phyloP scores from a whole-genome alignment of 2,797 vertebrate species.

The Triplophysa bombifrons region DNA sequence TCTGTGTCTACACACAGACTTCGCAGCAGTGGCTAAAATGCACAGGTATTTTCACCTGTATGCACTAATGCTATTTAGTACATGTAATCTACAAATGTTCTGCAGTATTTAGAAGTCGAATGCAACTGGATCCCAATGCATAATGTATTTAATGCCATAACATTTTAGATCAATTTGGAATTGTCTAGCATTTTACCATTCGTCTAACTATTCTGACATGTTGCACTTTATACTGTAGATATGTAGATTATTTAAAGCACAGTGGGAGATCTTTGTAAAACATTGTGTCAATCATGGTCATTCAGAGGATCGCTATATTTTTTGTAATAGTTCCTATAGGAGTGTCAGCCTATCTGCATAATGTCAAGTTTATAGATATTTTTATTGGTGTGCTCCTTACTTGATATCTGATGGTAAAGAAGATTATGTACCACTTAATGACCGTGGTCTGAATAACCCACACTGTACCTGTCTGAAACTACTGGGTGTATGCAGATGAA shows the following conservation, averaged over 20 bases:
- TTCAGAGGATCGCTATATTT: conserved; percentile 56
- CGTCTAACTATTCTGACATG: conserved; percentile 49
- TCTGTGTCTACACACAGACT: background rate
- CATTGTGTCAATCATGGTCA: conserved; percentile 61
- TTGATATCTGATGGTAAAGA: conserved; percentile 41
- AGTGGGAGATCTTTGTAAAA: conserved; percentile 45
- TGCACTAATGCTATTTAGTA: conserved; percentile 44
- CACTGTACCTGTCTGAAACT: conserved; percentile 52
- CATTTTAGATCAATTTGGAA: conserved; percentile 41
- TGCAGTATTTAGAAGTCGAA: conserved; percentile 37
- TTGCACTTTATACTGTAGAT: conserved; percentile 51
- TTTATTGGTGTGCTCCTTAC: conserved; percentile 28
- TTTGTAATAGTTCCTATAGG: conserved; percentile 36
- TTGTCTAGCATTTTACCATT: conserved; percentile 23
- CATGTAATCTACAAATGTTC: conserved; percentile 38
- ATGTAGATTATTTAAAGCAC: conserved; percentile 52
- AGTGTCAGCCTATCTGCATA: background rate
- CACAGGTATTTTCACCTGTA: conserved; percentile 48
- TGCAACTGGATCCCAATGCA: conserved; percentile 45
- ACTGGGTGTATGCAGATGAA: conserved; percentile 45
- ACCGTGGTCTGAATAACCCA: conserved; percentile 57
- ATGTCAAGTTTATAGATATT: conserved; percentile 30
- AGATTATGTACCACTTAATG: conserved; percentile 58
- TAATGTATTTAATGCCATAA: conserved; percentile 39
- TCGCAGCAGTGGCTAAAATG: conserved; percentile 26